These are phyloP conservation scores for Tetropium fuscum DNA, from an alignment of 2,888 invertebrate species.

Conservation along the genomic window DNA sequence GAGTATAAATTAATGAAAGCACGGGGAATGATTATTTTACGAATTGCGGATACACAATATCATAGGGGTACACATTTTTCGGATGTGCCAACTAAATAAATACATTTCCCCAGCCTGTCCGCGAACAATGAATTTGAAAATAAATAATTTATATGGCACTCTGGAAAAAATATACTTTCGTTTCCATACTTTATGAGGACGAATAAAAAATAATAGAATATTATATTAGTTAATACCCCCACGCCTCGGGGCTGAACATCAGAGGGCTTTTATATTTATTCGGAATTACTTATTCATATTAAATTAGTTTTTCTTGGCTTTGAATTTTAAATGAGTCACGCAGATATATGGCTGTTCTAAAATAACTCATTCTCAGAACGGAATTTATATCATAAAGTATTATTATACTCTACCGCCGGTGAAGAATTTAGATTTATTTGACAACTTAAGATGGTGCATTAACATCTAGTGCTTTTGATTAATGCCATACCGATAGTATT, in stretches of 20 bases:
- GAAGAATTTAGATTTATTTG: conserved; percentile 62
- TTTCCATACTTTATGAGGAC: conserved; percentile 56
- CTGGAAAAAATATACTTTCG: conserved; percentile 65
- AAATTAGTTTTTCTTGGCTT: conserved; percentile 66
- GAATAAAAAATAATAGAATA: conserved; percentile 60
- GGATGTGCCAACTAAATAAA: conserved; percentile 52
- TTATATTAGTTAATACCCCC: conserved; percentile 66
- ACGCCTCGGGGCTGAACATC: conserved; percentile 55
- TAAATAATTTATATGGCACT: conserved; percentile 65
- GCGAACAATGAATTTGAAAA: conserved; percentile 64
- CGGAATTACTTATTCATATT: conserved; percentile 67
- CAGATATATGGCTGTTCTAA: conserved; percentile 60
- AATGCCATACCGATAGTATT: conserved; percentile 40
- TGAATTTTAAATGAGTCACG: conserved; percentile 65
- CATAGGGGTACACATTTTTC: conserved; percentile 19
- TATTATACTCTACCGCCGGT: conserved; percentile 56
- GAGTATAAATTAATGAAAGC: conserved; percentile 55
- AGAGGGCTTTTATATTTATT: conserved; percentile 64
- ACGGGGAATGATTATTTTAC: conserved; percentile 32
- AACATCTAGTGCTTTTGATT: conserved; percentile 45
- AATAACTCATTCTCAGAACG: conserved; percentile 61
- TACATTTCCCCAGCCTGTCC: conserved; percentile 55
- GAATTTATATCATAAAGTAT: conserved; percentile 60
- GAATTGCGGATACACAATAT: conserved; percentile 21
- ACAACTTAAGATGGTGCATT: conserved; percentile 47